Evolutionary conservation across 2,888 invertebrate species (phyloP).

Genomic region (Cremastinae sp.): DNA sequence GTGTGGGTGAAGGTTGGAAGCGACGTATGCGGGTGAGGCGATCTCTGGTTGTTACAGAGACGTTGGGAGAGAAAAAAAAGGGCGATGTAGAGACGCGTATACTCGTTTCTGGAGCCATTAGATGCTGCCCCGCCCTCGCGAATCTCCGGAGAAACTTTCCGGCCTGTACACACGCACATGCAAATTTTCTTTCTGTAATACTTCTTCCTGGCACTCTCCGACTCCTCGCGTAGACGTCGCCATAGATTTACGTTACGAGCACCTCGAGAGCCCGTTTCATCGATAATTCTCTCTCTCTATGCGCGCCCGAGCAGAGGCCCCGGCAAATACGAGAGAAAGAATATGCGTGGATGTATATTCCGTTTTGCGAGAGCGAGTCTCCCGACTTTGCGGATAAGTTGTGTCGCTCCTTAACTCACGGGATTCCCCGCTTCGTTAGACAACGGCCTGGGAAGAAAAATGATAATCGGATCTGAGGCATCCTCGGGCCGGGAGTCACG

Average conservation of each 20-base stretch:
- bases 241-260: too few relatives aligned
- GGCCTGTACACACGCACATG: neutral
- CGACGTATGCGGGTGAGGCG: too few relatives aligned
- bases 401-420: conserved; percentile 49
- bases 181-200: conserved; percentile 29
- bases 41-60: too few relatives aligned
- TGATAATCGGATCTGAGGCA: too few relatives aligned
- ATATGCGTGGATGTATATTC: too few relatives aligned
- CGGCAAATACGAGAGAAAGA: neutral
- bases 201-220: conserved; percentile 18
- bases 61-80: conserved; percentile 9
- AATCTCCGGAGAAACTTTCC: conserved; percentile 31
- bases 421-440: conserved; percentile 17
- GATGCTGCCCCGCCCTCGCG: conserved; percentile 57
- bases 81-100: conserved; percentile 17
- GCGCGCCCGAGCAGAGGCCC: neutral
- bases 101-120: conserved; percentile 51
- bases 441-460: neutral
- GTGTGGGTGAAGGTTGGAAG: too few relatives aligned
- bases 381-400: conserved; percentile 51
- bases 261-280: too few relatives aligned
- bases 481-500: too few relatives aligned
- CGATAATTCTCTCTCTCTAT: neutral
- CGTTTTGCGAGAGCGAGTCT: neutral
- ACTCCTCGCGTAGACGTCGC: too few relatives aligned